These are phyloP conservation scores for Salvelinus sp. DNA, from an alignment of 2,113 vertebrate genomes.

Conservation along the genomic window DNA sequence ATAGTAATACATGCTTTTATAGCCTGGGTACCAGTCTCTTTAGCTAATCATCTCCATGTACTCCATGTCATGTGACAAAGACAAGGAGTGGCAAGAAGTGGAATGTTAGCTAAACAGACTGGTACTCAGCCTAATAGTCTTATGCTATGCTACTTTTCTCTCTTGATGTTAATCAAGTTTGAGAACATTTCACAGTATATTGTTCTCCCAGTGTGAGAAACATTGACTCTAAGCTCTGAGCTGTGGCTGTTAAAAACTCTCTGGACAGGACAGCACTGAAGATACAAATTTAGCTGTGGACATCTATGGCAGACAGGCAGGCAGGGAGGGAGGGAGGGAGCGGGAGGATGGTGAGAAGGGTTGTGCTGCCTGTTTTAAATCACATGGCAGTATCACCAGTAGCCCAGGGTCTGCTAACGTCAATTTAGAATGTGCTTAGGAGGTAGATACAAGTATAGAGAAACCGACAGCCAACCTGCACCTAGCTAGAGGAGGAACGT, in stretches of 20 bases:
- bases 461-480: constrained; percentile 2
- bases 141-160: not conserved
- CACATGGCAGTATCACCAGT: constrained; percentile 35
- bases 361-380: constrained; percentile 57
- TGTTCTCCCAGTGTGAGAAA: constrained; percentile 24
- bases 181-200: not conserved
- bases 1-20: too few species aligned
- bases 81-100: too few species aligned
- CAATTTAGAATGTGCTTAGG: constrained; percentile 41
- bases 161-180: not conserved
- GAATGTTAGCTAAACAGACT: too few species aligned
- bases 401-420: constrained; percentile 19
- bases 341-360: constrained; percentile 44
- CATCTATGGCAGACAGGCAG: constrained; percentile 58
- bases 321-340: constrained; percentile 5
- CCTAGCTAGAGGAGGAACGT: not conserved
- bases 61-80: too few species aligned
- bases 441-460: constrained; percentile 21
- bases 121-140: not conserved
- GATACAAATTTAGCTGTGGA: constrained; percentile 72
- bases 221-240: constrained; percentile 30
- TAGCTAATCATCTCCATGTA: too few species aligned
- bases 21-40: too few species aligned
- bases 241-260: constrained; percentile 24
- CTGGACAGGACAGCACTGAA: constrained; percentile 40